A percentile compares a stretch with the other conserved stretches of the same genome.
phyloP scores from a whole-genome alignment of 2,797 vertebrate genomes.

The Zenarchopterus dispar region DNA sequence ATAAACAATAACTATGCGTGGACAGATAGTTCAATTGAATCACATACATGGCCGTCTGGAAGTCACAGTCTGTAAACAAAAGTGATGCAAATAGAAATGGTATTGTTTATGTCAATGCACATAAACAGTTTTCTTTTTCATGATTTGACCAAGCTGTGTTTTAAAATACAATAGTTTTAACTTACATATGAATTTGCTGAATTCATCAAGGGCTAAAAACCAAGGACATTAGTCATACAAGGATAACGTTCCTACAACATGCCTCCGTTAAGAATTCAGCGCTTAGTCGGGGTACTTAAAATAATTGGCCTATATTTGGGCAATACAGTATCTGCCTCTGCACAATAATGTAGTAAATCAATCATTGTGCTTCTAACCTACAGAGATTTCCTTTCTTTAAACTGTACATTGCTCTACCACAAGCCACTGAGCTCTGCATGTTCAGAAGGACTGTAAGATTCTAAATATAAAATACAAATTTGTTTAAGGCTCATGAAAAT shows the following conservation, averaged over 20 bases:
- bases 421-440: conserved; percentile 53
- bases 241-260: conserved; percentile 59
- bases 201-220: conserved; percentile 35
- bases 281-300: conserved; percentile 71
- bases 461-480: conserved; percentile 75
- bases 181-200: conserved; percentile 11
- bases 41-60: not conserved
- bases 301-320: conserved; percentile 79
- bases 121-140: conserved; percentile 33
- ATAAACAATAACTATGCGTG: conserved; percentile 18
- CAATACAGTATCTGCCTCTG: conserved; percentile 58
- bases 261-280: conserved; percentile 62
- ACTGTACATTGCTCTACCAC: conserved; percentile 42
- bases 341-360: conserved; percentile 71
- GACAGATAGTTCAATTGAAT: conserved; percentile 14
- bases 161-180: conserved; percentile 36
- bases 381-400: conserved; percentile 47
- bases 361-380: conserved; percentile 49
- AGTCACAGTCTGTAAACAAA: not conserved
- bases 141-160: conserved; percentile 36
- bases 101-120: conserved; percentile 33
- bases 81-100: conserved; percentile 2
- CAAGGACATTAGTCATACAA: conserved; percentile 50
- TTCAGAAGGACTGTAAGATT: conserved; percentile 49
- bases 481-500: conserved; percentile 73